phyloP scores from a whole-genome alignment of 2,113 vertebrate species.

The Axis porcinus region DNA sequence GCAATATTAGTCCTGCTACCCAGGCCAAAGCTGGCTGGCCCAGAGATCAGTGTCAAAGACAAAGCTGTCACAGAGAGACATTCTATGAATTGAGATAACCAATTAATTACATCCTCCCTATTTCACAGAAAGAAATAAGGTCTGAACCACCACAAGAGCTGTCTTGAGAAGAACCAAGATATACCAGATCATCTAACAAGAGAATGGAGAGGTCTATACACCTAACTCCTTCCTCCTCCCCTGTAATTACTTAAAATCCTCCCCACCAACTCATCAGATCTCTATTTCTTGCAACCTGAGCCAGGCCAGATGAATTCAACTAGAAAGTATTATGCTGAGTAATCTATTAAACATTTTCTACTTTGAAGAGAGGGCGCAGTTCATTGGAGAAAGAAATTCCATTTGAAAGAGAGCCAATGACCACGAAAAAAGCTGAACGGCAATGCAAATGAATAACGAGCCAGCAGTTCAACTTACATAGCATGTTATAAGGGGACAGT shows the following conservation, averaged over 20 bases:
- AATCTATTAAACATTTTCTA: slow-evolving; percentile 25
- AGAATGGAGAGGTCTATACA: not conserved
- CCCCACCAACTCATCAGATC: not conserved
- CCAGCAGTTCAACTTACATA: not conserved
- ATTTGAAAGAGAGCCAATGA: slow-evolving; percentile 9
- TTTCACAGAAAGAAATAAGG: not conserved
- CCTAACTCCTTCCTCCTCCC: not conserved
- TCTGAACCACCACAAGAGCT: not conserved
- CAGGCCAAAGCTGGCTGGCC: not conserved
- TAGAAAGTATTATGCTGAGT: not conserved
- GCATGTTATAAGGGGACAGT: not conserved
- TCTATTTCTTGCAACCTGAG: not conserved
- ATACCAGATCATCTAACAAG: not conserved
- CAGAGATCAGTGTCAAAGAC: not conserved
- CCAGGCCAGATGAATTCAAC: not conserved
- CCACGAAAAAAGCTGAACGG: not conserved
- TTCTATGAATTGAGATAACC: not conserved
- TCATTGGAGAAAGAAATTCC: slow-evolving; percentile 27
- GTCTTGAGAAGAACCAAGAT: not conserved
- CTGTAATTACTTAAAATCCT: not conserved
- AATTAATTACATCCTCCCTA: not conserved
- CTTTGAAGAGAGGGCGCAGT: not conserved
- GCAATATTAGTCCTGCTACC: not conserved
- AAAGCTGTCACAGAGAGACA: not conserved
- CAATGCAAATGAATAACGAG: not conserved